Evolutionary conservation across 2,113 vertebrate genomes (phyloP).

Genomic region (Capreolus pygargus): DNA sequence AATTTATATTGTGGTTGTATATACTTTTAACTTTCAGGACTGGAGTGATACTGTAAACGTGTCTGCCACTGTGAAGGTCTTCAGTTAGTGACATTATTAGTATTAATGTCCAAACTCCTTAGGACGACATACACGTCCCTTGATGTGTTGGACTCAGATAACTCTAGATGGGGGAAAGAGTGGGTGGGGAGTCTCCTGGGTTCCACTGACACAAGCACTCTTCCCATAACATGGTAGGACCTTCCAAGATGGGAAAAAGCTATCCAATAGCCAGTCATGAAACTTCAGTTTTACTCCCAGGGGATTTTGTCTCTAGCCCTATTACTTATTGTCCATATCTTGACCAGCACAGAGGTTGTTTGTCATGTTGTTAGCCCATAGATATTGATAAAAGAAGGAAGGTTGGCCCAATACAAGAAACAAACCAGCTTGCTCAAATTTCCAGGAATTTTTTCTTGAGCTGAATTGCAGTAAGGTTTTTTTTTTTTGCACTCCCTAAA

Average conservation of each 20-base stretch:
- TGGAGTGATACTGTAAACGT: background rate
- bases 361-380: conserved; percentile 1
- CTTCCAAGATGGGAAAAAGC: background rate
- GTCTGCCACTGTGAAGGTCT: background rate
- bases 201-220: background rate
- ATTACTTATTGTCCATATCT: background rate
- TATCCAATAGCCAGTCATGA: background rate
- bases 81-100: background rate
- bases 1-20: background rate
- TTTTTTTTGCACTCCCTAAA: background rate
- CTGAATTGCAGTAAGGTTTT: background rate
- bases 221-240: background rate
- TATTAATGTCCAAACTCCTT: background rate
- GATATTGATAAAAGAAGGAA: conserved; percentile 39
- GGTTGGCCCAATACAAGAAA: background rate
- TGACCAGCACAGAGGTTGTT: background rate
- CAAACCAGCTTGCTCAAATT: background rate
- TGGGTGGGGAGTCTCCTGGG: background rate
- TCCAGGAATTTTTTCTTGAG: conserved; percentile 48
- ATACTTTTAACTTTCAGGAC: background rate
- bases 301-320: background rate
- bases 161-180: background rate
- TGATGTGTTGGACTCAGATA: background rate
- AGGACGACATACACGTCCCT: background rate
- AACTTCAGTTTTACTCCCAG: background rate